Conservation (phyloP, 2,797 vertebrate genomes). For the Macropodus opercularis region DNA sequence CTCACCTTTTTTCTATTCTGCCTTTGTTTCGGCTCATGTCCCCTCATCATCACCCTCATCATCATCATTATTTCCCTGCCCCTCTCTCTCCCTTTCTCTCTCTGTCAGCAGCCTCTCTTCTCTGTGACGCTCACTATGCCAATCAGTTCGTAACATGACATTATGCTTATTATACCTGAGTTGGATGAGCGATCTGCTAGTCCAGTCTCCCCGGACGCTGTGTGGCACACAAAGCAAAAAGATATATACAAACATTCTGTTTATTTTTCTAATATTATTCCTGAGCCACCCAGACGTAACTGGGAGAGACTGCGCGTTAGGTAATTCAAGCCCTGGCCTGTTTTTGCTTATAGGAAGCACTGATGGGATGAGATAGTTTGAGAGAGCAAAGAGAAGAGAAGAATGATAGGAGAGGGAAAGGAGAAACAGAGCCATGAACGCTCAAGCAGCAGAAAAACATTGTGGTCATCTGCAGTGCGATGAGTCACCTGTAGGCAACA, state of each 20-base stretch:
- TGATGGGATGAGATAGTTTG: constrained; percentile 40
- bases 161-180: constrained; percentile 72
- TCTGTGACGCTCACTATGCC: constrained; percentile 56
- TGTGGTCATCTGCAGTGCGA: constrained; percentile 81
- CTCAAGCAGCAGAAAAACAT: constrained; percentile 71
- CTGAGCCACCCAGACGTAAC: constrained; percentile 2
- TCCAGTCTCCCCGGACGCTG: constrained; percentile 19
- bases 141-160: constrained; percentile 71
- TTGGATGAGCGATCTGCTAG: constrained; percentile 33
- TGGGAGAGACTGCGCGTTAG: constrained; percentile 21
- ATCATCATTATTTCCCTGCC: constrained; percentile 51
- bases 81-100: constrained; percentile 16
- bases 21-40: constrained; percentile 71
- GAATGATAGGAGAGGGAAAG: constrained; percentile 51
- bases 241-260: constrained; percentile 15
- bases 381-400: constrained; percentile 20
- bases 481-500: constrained; percentile 80
- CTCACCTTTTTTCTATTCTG: constrained; percentile 61
- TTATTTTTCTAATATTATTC: constrained; percentile 31
- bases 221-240: constrained; percentile 12
- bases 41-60: constrained; percentile 70
- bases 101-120: constrained; percentile 47
- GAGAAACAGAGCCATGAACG: constrained; percentile 54
- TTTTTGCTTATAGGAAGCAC: constrained; percentile 35
- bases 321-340: constrained; percentile 37